Percentiles rank a stretch among this genome's conserved stretches.
Conservation (phyloP, 2,888 invertebrate species). For the Adineta ricciae region DNA sequence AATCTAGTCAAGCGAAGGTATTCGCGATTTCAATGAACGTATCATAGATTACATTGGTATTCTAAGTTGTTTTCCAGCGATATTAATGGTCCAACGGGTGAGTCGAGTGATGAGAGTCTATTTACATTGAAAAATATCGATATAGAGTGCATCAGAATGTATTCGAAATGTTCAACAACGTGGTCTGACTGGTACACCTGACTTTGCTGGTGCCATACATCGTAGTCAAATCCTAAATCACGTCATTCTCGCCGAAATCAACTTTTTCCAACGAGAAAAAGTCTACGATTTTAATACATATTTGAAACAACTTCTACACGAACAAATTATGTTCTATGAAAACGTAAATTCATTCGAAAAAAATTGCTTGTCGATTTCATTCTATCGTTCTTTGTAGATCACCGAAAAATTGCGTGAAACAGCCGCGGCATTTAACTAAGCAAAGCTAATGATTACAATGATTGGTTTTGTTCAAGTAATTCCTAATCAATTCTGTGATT, state of each 20-base stretch:
- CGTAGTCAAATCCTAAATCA: conserved; percentile 27
- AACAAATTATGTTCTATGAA: conserved; percentile 31
- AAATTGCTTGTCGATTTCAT: background rate
- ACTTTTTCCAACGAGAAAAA: conserved; percentile 31
- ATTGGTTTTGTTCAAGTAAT: background rate
- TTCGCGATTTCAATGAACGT: conserved; percentile 6
- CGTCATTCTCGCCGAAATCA: conserved; percentile 33
- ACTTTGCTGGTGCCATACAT: background rate
- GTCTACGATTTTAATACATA: conserved; percentile 31
- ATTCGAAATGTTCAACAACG: background rate
- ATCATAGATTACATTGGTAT: background rate
- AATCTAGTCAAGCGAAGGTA: background rate
- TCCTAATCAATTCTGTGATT: background rate
- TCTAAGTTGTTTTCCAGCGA: background rate
- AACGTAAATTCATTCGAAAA: background rate
- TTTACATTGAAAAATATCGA: background rate
- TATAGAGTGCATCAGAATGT: background rate
- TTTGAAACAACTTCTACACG: conserved; percentile 24
- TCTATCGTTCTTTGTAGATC: background rate
- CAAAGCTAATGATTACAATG: background rate
- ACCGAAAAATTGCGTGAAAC: background rate
- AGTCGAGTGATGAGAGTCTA: background rate
- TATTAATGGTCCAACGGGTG: background rate
- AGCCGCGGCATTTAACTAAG: background rate
- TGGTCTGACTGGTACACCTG: background rate